phyloP scores from a whole-genome alignment of 2,888 invertebrate species.

The Papilio demoleus region DNA sequence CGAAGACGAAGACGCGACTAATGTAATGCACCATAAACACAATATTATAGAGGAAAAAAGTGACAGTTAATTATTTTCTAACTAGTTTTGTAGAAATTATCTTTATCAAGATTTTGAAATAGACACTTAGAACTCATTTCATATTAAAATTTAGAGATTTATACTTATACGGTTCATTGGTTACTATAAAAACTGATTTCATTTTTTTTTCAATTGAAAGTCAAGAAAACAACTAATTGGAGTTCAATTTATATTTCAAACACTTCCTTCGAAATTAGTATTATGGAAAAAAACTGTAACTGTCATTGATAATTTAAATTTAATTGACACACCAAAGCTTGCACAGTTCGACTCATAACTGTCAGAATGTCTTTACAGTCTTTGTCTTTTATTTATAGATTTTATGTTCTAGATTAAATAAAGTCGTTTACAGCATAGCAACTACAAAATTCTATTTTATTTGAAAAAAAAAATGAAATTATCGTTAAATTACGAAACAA shows the following conservation, averaged over 20 bases:
- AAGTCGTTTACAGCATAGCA: too few species aligned
- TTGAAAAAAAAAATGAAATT: background rate
- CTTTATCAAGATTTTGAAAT: background rate
- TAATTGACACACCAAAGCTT: too few species aligned
- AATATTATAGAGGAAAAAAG: background rate
- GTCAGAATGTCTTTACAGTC: too few species aligned
- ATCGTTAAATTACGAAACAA: constrained; percentile 17
- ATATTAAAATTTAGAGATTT: background rate
- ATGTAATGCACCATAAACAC: background rate
- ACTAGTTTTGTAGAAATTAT: background rate
- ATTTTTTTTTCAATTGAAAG: background rate
- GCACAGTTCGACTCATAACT: too few species aligned
- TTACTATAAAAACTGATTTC: background rate
- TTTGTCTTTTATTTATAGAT: too few species aligned
- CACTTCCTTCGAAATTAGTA: too few species aligned
- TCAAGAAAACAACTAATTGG: background rate
- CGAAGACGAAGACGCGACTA: too few species aligned
- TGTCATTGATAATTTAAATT: too few species aligned
- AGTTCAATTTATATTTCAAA: too few species aligned
- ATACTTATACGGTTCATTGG: background rate
- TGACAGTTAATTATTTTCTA: background rate
- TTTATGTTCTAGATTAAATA: too few species aligned
- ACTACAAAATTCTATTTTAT: background rate
- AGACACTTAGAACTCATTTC: background rate
- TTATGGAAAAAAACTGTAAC: too few species aligned